A percentile compares a stretch with the other conserved stretches of the same genome.
Conservation (phyloP, 1,140 invertebrate species). For the Akabosia matsudoensis region DNA sequence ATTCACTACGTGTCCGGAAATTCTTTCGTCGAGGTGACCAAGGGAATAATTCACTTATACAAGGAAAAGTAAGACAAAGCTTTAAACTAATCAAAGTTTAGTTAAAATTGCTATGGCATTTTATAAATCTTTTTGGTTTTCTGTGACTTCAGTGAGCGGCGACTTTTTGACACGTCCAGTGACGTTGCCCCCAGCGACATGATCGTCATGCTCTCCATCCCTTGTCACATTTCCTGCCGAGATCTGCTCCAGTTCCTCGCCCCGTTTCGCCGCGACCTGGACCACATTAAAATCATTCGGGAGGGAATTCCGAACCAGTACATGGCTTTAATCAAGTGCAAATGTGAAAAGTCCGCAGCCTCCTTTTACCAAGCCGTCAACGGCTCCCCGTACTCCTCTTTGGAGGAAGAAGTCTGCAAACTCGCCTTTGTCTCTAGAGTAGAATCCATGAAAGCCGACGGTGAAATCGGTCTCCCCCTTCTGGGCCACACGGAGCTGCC, state of each 20-base stretch:
- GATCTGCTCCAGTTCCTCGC: conserved; percentile 93
- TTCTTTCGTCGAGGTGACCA: conserved; percentile 92
- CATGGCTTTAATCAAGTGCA: conserved; percentile 89
- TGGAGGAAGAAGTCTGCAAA: conserved; percentile 87
- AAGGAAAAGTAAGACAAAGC: conserved; percentile 94
- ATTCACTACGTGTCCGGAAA: conserved; percentile 87
- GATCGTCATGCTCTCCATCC: conserved; percentile 87
- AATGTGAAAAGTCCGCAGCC: conserved; percentile 69
- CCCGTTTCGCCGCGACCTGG: conserved; percentile 80
- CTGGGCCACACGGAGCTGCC: conserved; percentile 87
- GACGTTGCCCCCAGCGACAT: conserved; percentile 69
- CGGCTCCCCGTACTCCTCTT: conserved; percentile 83
- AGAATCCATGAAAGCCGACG: conserved; percentile 68
- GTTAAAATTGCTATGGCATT: conserved; percentile 25
- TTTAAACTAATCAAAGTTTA: no score
- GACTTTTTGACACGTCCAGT: conserved; percentile 48
- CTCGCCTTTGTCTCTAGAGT: conserved; percentile 92
- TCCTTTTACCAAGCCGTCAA: conserved; percentile 93
- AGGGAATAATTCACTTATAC: conserved; percentile 92
- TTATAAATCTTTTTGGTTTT: not conserved
- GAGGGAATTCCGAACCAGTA: conserved; percentile 87
- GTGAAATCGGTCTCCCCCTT: conserved; percentile 62
- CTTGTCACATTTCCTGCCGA: conserved; percentile 85
- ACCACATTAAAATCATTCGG: conserved; percentile 86
- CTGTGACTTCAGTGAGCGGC: conserved; percentile 40